Evolutionary conservation across 1,140 invertebrate genomes (phyloP).

Genomic region (Caenorhabditis inopinata): DNA sequence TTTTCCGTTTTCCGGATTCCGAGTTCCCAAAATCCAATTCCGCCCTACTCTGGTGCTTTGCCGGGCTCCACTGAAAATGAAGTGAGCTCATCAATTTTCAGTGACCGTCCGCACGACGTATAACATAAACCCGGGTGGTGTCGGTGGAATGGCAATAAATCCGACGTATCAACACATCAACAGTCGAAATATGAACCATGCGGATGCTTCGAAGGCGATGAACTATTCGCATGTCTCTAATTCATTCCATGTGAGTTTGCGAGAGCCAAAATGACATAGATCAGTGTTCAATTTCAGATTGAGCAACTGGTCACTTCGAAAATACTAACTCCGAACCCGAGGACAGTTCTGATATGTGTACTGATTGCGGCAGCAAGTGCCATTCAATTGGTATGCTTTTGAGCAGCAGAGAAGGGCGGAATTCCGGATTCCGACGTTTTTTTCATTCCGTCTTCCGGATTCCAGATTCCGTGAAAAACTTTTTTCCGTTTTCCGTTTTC

Average conservation of each 20-base stretch:
- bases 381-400: conserved; percentile 53
- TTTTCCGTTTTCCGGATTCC: too few species aligned
- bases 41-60: too few species aligned
- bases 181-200: conserved; percentile 50
- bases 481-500: too few species aligned
- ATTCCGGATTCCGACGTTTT: too few species aligned
- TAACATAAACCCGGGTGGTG: conserved; percentile 53
- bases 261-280: too few species aligned
- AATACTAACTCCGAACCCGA: conserved; percentile 52
- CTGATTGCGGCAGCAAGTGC: conserved; percentile 52
- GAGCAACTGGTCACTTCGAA: conserved; percentile 60
- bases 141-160: conserved; percentile 1
- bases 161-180: conserved; percentile 30
- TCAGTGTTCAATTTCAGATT: too few species aligned
- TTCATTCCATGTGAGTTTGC: conserved; percentile 56
- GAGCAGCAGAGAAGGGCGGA: too few species aligned
- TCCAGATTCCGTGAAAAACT: too few species aligned
- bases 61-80: too few species aligned
- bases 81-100: background rate
- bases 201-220: conserved; percentile 45
- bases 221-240: conserved; percentile 44
- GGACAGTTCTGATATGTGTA: conserved; percentile 50
- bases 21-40: too few species aligned
- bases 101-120: conserved; percentile 54
- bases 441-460: too few species aligned